phyloP scores from a whole-genome alignment of 2,113 vertebrate genomes.

The Capreolus pygargus region DNA sequence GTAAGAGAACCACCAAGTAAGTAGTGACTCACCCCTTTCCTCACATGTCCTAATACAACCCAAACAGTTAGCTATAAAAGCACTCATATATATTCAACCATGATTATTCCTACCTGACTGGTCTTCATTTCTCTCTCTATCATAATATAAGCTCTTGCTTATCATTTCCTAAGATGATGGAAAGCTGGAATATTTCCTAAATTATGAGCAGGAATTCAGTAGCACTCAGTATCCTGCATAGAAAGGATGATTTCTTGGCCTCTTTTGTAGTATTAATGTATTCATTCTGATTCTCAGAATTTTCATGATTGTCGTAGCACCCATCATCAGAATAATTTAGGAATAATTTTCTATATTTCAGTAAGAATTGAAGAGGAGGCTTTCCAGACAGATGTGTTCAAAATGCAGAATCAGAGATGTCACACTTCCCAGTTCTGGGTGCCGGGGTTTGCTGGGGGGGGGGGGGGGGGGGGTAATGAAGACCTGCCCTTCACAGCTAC shows the following conservation, averaged over 20 bases:
- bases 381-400: neutral
- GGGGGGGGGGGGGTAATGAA: neutral
- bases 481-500: neutral
- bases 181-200: neutral
- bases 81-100: too few species aligned
- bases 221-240: neutral
- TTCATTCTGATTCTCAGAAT: neutral
- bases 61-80: neutral
- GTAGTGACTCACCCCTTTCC: neutral
- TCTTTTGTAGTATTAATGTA: neutral
- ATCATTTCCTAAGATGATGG: neutral
- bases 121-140: neutral
- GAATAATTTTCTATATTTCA: neutral
- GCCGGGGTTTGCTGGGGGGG: rapidly evolving
- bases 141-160: neutral
- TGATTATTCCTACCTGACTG: neutral
- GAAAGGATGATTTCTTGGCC: neutral
- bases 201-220: neutral
- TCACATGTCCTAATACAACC: neutral
- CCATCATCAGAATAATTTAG: neutral
- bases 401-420: neutral
- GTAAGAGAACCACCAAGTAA: neutral
- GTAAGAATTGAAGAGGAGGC: neutral
- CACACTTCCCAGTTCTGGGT: neutral
- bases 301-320: neutral